Evolutionary conservation across 1,140 invertebrate genomes (phyloP).

Genomic region (Formica exsecta): DNA sequence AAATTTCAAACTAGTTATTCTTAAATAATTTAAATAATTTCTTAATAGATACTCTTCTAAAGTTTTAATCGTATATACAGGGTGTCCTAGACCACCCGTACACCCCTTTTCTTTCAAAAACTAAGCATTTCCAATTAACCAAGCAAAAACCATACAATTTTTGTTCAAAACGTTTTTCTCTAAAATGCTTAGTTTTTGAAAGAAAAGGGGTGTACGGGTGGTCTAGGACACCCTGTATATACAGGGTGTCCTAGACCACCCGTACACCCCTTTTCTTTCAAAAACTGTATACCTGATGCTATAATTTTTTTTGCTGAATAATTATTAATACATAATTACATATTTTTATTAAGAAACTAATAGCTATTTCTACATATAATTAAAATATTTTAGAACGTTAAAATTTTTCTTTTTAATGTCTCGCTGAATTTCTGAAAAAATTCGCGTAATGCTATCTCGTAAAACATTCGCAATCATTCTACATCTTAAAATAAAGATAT

Average conservation of each 20-base stretch:
- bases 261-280: too few species aligned
- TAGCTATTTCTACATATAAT: neutral
- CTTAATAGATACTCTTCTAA: neutral
- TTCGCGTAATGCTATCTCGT: neutral
- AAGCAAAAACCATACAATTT: too few species aligned
- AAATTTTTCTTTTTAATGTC: neutral
- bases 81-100: too few species aligned
- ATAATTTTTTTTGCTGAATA: neutral
- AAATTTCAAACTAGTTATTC: neutral
- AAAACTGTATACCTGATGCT: too few species aligned
- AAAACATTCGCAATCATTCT: neutral
- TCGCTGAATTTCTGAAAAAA: neutral
- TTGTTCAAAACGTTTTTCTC: too few species aligned
- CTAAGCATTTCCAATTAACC: too few species aligned
- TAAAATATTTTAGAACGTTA: neutral
- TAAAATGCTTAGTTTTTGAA: too few species aligned
- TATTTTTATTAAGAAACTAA: conserved; percentile 19
- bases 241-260: too few species aligned
- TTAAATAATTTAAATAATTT: neutral
- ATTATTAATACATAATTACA: conserved; percentile 1
- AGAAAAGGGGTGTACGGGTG: too few species aligned
- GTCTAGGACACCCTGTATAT: too few species aligned
- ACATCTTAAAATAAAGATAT: neutral
- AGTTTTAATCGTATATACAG: neutral
- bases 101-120: too few species aligned